phyloP scores from a whole-genome alignment of 2,113 vertebrate species.

The Dipodomys merriami region DNA sequence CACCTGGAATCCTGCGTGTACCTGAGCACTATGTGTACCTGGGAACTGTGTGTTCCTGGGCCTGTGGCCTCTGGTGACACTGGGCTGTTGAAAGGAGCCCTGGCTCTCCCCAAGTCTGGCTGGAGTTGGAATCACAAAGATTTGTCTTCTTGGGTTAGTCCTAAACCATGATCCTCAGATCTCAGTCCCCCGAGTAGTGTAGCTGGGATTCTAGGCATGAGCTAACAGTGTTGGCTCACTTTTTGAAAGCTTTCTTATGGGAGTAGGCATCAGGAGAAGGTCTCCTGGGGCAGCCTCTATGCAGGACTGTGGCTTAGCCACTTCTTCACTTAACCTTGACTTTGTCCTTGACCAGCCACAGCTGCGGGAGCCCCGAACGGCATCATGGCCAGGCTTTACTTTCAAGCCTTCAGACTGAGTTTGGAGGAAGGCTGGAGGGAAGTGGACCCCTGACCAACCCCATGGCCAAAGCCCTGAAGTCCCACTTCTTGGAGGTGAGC shows the following conservation, averaged over 20 bases:
- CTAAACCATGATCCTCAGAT: too few relatives aligned
- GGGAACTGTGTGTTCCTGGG: too few relatives aligned
- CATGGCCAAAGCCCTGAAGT: neutral
- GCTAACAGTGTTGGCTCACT: neutral
- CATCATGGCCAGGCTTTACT: constrained; percentile 69
- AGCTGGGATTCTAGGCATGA: too few relatives aligned
- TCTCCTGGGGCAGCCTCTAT: constrained; percentile 59
- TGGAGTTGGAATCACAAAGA: too few relatives aligned
- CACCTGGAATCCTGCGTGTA: too few relatives aligned
- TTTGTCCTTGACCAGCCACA: constrained; percentile 60
- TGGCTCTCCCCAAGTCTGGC: neutral
- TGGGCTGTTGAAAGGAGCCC: neutral
- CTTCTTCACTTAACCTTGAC: constrained; percentile 36
- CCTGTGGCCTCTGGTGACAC: neutral
- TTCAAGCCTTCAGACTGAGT: constrained; percentile 68
- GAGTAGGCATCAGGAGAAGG: constrained; percentile 24
- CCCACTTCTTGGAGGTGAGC: neutral
- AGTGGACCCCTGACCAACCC: constrained; percentile 43
- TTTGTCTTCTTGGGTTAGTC: too few relatives aligned
- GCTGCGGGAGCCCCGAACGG: constrained; percentile 54
- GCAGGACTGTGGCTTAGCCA: constrained; percentile 51
- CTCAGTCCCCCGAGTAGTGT: too few relatives aligned
- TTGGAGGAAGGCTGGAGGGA: constrained; percentile 35
- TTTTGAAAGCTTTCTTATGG: constrained; percentile 50
- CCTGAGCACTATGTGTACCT: too few relatives aligned